Evolutionary conservation across 2,888 invertebrate genomes (phyloP).

Genomic region (Eucera pruinosa): DNA sequence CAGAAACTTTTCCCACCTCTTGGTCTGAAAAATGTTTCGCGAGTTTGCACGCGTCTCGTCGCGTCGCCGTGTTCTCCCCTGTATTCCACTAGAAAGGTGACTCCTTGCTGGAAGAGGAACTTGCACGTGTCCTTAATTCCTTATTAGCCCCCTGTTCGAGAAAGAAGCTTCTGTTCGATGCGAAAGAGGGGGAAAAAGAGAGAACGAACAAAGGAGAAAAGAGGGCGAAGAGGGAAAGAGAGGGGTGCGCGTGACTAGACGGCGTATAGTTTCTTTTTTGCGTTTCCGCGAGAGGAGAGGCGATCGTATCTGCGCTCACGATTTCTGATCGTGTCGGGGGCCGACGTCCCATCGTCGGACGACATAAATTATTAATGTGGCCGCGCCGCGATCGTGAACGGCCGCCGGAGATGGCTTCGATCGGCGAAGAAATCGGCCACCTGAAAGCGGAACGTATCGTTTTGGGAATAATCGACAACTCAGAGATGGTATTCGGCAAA

Average conservation of each 20-base stretch:
- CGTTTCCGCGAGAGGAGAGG: slow-evolving; percentile 69
- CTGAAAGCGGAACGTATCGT: slow-evolving; percentile 49
- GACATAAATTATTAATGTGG: slow-evolving; percentile 79
- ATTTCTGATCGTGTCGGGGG: slow-evolving; percentile 76
- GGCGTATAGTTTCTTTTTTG: slow-evolving; percentile 63
- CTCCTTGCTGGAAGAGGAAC: slow-evolving; percentile 24
- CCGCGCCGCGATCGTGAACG: slow-evolving; percentile 71
- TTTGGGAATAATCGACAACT: slow-evolving; percentile 39
- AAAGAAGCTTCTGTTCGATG: no score
- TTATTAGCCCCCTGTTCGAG: slow-evolving; percentile 56
- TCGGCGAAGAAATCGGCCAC: slow-evolving; percentile 58
- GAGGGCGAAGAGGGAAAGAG: neutral
- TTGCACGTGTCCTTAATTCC: slow-evolving; percentile 70
- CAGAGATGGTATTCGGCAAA: slow-evolving; percentile 27
- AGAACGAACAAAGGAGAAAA: neutral
- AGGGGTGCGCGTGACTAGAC: slow-evolving; percentile 63
- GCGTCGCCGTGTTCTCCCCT: slow-evolving; percentile 6
- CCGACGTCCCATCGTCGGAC: slow-evolving; percentile 72
- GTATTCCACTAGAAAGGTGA: slow-evolving; percentile 43
- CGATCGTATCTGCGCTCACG: slow-evolving; percentile 77
- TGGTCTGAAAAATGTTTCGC: slow-evolving; percentile 35
- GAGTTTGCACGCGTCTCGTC: slow-evolving; percentile 41
- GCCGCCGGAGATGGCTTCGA: slow-evolving; percentile 57
- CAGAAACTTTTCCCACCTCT: neutral
- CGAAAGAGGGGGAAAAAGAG: slow-evolving; percentile 18